Conservation (phyloP, 2,797 vertebrate species). For the Saxicola maurus region DNA sequence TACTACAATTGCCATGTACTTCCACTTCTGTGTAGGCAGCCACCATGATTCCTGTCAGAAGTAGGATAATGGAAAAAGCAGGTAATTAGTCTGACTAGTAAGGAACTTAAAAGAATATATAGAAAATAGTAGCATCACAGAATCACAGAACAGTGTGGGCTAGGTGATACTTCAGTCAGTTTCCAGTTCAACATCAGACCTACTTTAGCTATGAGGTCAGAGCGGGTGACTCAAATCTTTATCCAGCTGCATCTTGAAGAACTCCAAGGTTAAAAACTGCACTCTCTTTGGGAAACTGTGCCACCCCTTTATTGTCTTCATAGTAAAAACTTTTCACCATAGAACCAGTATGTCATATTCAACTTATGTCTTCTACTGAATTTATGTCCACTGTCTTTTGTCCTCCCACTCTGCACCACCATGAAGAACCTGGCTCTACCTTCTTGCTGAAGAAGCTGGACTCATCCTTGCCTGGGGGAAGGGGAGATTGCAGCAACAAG, state of each 20-base stretch:
- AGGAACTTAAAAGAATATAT: background rate
- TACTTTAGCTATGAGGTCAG: background rate
- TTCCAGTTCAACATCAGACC: background rate
- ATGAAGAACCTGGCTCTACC: background rate
- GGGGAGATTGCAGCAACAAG: background rate
- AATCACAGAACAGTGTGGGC: background rate
- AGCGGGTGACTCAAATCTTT: background rate
- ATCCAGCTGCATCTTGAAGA: background rate
- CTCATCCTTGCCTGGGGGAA: background rate
- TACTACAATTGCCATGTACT: background rate
- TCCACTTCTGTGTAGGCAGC: background rate
- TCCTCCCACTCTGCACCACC: background rate
- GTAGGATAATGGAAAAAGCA: background rate
- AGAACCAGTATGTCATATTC: background rate
- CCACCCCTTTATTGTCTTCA: fast-evolving
- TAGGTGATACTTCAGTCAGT: background rate
- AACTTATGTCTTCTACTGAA: background rate
- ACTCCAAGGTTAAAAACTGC: background rate
- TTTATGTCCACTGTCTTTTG: background rate
- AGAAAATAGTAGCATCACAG: background rate
- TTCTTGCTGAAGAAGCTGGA: background rate
- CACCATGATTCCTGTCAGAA: background rate
- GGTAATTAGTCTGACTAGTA: background rate
- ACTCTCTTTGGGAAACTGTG: background rate
- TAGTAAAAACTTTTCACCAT: background rate